phyloP scores from a whole-genome alignment of 2,888 invertebrate species.

The Lutraria lutraria region DNA sequence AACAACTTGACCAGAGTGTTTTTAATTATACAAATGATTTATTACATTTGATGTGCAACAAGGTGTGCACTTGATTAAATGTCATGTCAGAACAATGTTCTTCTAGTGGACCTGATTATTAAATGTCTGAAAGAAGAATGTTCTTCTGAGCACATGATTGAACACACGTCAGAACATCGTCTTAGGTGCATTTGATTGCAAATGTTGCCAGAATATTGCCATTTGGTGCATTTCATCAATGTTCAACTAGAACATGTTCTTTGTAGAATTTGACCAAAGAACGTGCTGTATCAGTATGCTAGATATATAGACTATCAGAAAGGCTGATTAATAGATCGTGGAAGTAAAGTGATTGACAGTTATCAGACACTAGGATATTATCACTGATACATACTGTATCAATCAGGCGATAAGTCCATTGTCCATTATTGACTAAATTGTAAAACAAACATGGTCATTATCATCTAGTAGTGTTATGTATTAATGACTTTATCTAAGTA shows the following conservation, averaged over 20 bases:
- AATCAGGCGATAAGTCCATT: constrained; percentile 11
- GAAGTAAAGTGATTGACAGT: not conserved
- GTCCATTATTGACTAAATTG: constrained; percentile 21
- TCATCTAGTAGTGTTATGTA: not conserved
- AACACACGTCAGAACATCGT: too few relatives aligned
- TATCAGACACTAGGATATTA: constrained; percentile 16
- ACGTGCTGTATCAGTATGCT: not conserved
- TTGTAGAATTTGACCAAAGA: not conserved
- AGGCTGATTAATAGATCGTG: not conserved
- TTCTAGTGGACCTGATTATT: too few relatives aligned
- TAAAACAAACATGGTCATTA: constrained; percentile 15
- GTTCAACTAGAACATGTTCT: not conserved
- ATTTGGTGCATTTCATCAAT: not conserved
- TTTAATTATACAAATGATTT: not conserved
- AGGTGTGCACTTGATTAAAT: not conserved
- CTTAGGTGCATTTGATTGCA: too few relatives aligned
- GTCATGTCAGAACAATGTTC: too few relatives aligned
- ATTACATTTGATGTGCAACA: not conserved
- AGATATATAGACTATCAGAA: not conserved
- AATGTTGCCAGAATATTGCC: not conserved
- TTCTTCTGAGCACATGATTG: too few relatives aligned
- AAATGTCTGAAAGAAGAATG: too few relatives aligned
- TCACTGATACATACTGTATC: constrained; percentile 2
- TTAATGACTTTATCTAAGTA: constrained; percentile 23
- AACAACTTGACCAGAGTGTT: not conserved